Base-by-base conservation (phyloP, 2,797 vertebrate species). In the Dicrostonyx torquatus region DNA sequence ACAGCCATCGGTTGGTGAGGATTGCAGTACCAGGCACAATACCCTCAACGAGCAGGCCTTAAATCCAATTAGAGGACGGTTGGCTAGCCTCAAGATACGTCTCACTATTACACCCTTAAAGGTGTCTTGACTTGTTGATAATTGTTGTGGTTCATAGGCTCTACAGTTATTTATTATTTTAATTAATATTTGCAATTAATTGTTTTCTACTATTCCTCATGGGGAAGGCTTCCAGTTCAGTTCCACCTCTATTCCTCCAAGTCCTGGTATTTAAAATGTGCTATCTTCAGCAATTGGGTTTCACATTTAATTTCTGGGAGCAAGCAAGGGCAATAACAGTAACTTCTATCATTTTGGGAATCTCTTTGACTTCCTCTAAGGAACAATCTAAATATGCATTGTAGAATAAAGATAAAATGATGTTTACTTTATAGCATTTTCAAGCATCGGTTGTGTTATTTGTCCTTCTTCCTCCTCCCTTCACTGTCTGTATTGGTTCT, bases 231-330 rank as follows among this genome's bases (percentile, higher is more conserved):
- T 34, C n/a, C 26, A 45, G 15, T 37, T 62, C 18, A 45, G 29
- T 45, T 64, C 40, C 40, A 60, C 1, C 14, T 79, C 29, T 64
- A 45, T 43, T 64, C 17, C 15, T 64, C 17, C 17, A 22, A 45
- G 2, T 64, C 15, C 43, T 45, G 17, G 1, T 31, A 0, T 64
- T 2, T 31, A 83, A 64, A 64, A 1, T 17, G 2, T 6, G 6
- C 0, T 20, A 18, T 83, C 60, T 45, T 64, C 40, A 83, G 5
- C 80, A 64, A 62, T 34, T 43, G 58, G 8, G 5, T 83, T 40
- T 22, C 80, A 83, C 4, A 9, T 83, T 64, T 17, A 83, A 45
- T 29, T 83, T 40, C 17, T 34, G 5, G 17, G 37, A 64, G 29
- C 10, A 34, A 83, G 9, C 18, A 64, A 64, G 17, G 40, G 2